A percentile compares a stretch with the other conserved stretches of the same genome.
Evolutionary conservation across 2,113 vertebrate genomes (phyloP).

Genomic region (Xyliphius kryptos): DNA sequence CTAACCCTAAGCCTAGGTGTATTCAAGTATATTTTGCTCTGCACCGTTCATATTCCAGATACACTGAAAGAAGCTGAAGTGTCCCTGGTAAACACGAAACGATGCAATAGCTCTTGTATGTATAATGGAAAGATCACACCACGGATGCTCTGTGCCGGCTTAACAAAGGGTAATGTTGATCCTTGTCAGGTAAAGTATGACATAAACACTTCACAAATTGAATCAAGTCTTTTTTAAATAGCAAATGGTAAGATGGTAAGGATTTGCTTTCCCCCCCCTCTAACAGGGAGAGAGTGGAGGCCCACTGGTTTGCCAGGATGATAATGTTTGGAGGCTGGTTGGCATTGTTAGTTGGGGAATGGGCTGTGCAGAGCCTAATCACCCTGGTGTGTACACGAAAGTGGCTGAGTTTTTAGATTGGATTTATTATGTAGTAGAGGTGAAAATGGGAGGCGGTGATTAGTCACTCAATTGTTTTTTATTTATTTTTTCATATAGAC

Average conservation of each 20-base stretch:
- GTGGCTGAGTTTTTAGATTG: conserved; percentile 74
- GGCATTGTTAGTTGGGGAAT: conserved; percentile 82
- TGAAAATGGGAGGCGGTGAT: too few species aligned
- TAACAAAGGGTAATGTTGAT: conserved; percentile 69
- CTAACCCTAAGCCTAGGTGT: too few species aligned
- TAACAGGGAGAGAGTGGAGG: conserved; percentile 80
- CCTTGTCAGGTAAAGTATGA: conserved; percentile 65
- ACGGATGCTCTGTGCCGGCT: conserved; percentile 72
- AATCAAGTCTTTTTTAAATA: neutral
- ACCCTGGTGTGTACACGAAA: conserved; percentile 76
- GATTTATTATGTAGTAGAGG: conserved; percentile 72
- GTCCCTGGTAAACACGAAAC: conserved; percentile 69
- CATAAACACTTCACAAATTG: neutral
- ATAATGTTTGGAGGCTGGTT: conserved; percentile 65
- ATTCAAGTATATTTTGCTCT: too few species aligned
- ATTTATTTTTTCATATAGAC: too few species aligned
- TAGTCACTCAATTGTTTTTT: too few species aligned
- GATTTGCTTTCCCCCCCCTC: too few species aligned
- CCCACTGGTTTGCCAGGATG: conserved; percentile 76
- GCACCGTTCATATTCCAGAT: conserved; percentile 65
- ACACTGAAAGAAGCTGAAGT: conserved; percentile 70
- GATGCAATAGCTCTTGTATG: conserved; percentile 80
- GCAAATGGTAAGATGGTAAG: neutral
- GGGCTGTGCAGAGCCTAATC: conserved; percentile 74
- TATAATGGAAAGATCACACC: conserved; percentile 70